Base-by-base conservation (phyloP, 2,113 vertebrate genomes). In the Ctenodactylus gundi region DNA sequence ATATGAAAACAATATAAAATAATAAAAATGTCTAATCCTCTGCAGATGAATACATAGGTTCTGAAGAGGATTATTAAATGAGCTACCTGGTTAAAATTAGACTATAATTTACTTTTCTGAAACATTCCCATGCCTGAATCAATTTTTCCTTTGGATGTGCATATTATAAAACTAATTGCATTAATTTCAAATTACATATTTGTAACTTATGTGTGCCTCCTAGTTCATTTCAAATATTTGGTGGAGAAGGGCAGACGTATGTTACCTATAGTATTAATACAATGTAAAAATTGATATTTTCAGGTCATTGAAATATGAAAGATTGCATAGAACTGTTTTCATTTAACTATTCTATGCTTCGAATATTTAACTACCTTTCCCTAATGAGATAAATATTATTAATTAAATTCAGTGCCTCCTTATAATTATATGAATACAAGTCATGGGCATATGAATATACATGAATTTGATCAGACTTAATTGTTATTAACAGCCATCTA, bases 381-480 rank as follows among this genome's bases (percentile, higher is more conserved):
- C 86, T 87, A 36, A 53, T 34, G 9, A 83, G 39, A 3, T 90
- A 84, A 90, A 93, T 62, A 75, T 55, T 85, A 9, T 88, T 93
- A 58, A 60, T 93, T 88, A 84, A 73, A 39, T 20, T 62, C 83
- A 49, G 1, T 51, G 4, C 13, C n/a, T 94, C 65, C 57, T 64
- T 81, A 58, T 67, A 34, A 84, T 39, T 83, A 55, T 15, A 70
- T 57, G 25, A 53, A 72, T 72, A 34, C 49, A 94, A 75, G 31
- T 89, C 12, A 85, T 81, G 21, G 12, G 36, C 39, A 76, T 51
- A 81, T 1, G 6, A 27, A 9, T 57, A 77, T 67, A 53, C 62
- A 41, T 77, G 68, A 91, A 51, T 83, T 91, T 82, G 20, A 25
- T 57, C 46, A 91, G 44, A 72, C 70, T 73, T 76, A 73, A 85